These are phyloP conservation scores for Pogonomyrmex barbatus DNA, from an alignment of 1,140 invertebrate species.

Conservation along the genomic window DNA sequence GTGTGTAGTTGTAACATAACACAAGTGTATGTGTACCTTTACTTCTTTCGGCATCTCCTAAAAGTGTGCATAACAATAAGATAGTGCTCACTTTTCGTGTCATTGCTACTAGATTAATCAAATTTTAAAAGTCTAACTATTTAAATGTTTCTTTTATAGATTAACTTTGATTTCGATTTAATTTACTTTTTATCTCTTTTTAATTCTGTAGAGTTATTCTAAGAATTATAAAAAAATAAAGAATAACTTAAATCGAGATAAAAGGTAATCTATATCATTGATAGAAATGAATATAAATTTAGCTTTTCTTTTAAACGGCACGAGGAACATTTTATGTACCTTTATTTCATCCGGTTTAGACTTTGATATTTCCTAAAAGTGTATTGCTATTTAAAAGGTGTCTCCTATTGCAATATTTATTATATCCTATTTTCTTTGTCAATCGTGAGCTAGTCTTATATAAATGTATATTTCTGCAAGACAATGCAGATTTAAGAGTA, in stretches of 20 bases:
- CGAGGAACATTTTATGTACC: conserved; percentile 69
- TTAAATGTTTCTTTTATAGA: too few relatives aligned
- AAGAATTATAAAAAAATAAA: too few relatives aligned
- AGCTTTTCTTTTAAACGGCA: neutral
- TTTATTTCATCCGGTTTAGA: conserved; percentile 66
- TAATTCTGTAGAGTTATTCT: too few relatives aligned
- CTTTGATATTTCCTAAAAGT: conserved; percentile 51
- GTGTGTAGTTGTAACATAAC: neutral
- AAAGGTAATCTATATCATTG: too few relatives aligned
- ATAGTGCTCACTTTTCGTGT: neutral
- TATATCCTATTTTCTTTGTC: neutral
- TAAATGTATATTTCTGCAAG: neutral
- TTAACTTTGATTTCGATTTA: too few relatives aligned
- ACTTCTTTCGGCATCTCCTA: conserved; percentile 78
- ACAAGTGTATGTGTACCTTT: conserved; percentile 77
- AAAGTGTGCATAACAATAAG: conserved; percentile 38
- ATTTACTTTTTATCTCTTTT: too few relatives aligned
- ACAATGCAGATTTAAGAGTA: conserved; percentile 53
- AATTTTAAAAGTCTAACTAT: conserved; percentile 1
- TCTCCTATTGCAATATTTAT: conserved; percentile 4
- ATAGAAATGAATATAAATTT: too few relatives aligned
- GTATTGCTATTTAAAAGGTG: conserved; percentile 14
- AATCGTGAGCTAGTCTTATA: neutral
- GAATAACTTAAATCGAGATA: too few relatives aligned
- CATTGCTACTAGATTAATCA: neutral